Evolutionary conservation across 2,797 vertebrate species (phyloP).

Genomic region (Intellagama lesueurii): DNA sequence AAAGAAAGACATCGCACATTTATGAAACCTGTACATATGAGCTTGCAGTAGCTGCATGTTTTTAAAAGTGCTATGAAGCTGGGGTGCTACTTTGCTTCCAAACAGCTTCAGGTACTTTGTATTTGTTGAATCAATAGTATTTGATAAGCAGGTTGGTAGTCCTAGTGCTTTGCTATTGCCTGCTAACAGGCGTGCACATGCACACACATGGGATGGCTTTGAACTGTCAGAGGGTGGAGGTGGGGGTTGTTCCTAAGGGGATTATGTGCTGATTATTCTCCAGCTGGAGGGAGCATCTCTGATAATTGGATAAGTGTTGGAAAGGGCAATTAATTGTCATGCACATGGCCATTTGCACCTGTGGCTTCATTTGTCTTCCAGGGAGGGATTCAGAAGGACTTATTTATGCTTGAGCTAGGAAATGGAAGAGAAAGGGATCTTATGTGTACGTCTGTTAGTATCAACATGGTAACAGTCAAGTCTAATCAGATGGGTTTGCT

Average conservation of each 20-base stretch:
- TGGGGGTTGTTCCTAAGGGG: conserved; percentile 41
- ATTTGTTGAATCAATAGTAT: conserved; percentile 56
- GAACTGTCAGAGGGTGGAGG: conserved; percentile 17
- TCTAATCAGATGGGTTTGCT: conserved; percentile 23
- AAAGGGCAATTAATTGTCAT: conserved; percentile 42
- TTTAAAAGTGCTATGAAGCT: neutral
- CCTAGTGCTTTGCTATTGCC: conserved; percentile 21
- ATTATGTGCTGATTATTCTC: conserved; percentile 56
- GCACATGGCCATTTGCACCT: neutral
- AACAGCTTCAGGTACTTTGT: neutral
- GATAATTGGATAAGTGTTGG: conserved; percentile 58
- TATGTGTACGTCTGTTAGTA: neutral
- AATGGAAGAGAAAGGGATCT: neutral
- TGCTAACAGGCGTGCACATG: neutral
- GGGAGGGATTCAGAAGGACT: neutral
- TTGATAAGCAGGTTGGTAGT: conserved; percentile 44
- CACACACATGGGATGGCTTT: neutral
- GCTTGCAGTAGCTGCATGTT: neutral
- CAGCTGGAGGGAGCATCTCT: conserved; percentile 54
- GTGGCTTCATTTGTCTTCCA: neutral
- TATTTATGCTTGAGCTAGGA: neutral
- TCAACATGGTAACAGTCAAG: conserved; percentile 18
- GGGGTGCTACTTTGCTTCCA: neutral
- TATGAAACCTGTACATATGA: neutral
- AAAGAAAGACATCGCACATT: neutral